Conservation (phyloP, 2,888 invertebrate species). For the Halictus quadricinctus region DNA sequence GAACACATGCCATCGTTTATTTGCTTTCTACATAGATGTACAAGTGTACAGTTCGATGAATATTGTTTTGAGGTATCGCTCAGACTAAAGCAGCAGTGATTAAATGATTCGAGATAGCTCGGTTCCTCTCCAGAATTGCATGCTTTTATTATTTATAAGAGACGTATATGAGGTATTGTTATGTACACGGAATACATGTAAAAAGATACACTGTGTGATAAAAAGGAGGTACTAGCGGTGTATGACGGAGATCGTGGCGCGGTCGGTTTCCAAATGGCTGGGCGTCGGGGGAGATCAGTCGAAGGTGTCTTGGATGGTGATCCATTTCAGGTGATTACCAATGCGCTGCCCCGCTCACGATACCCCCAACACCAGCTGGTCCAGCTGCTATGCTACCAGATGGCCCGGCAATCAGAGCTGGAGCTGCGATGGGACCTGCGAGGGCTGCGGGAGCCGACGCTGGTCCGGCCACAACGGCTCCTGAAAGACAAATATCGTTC, state of each 20-base stretch:
- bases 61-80: not conserved
- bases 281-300: constrained; percentile 68
- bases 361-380: constrained; percentile 68
- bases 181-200: constrained; percentile 71
- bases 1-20: not conserved
- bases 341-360: constrained; percentile 70
- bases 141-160: constrained; percentile 72
- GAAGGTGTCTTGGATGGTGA: constrained; percentile 39
- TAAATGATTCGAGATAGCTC: not conserved
- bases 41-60: not conserved
- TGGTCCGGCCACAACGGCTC: constrained; percentile 78
- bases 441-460: constrained; percentile 75
- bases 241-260: constrained; percentile 76
- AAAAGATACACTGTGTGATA: constrained; percentile 50
- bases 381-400: constrained; percentile 79
- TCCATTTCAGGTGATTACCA: constrained; percentile 65
- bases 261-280: constrained; percentile 67
- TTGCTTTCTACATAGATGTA: not conserved
- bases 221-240: constrained; percentile 78
- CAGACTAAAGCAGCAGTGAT: not conserved
- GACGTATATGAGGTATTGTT: constrained; percentile 67
- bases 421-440: constrained; percentile 77
- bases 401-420: constrained; percentile 79
- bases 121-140: constrained; percentile 61
- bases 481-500: constrained; percentile 49